phyloP scores from a whole-genome alignment of 2,888 invertebrate species.

The Acheta domesticus region DNA sequence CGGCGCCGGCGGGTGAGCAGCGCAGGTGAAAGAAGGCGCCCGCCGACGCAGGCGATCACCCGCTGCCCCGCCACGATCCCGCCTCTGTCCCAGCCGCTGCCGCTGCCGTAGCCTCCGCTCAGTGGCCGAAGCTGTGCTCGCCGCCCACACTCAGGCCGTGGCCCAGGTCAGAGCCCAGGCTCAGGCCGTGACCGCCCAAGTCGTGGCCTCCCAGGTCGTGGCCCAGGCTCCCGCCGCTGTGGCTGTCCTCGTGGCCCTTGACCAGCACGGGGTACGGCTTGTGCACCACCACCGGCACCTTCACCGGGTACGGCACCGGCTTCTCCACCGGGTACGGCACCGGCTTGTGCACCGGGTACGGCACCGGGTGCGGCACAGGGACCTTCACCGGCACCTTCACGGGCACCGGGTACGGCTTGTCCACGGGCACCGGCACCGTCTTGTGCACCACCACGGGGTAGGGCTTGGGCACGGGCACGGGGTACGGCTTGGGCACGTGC shows the following conservation, averaged over 20 bases:
- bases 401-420: slow-evolving; percentile 31
- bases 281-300: not conserved
- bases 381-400: slow-evolving; percentile 54
- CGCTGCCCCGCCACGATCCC: too few relatives aligned
- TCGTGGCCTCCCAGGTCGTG: not conserved
- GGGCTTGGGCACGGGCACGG: slow-evolving; percentile 51
- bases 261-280: not conserved
- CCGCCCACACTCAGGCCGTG: too few relatives aligned
- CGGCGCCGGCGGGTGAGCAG: too few relatives aligned
- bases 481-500: slow-evolving; percentile 66
- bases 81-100: not conserved
- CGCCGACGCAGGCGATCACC: too few relatives aligned
- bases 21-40: too few relatives aligned
- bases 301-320: not conserved
- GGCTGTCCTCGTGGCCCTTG: not conserved
- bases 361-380: not conserved
- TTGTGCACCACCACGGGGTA: slow-evolving; percentile 39
- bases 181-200: slow-evolving; percentile 20
- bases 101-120: not conserved
- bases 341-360: not conserved
- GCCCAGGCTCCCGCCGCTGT: not conserved
- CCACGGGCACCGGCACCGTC: slow-evolving; percentile 50
- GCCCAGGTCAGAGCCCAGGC: not conserved
- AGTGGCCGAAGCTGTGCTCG: too few relatives aligned
- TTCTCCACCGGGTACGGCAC: not conserved